phyloP scores from a whole-genome alignment of 2,888 invertebrate species.

The Platycheirus albimanus region DNA sequence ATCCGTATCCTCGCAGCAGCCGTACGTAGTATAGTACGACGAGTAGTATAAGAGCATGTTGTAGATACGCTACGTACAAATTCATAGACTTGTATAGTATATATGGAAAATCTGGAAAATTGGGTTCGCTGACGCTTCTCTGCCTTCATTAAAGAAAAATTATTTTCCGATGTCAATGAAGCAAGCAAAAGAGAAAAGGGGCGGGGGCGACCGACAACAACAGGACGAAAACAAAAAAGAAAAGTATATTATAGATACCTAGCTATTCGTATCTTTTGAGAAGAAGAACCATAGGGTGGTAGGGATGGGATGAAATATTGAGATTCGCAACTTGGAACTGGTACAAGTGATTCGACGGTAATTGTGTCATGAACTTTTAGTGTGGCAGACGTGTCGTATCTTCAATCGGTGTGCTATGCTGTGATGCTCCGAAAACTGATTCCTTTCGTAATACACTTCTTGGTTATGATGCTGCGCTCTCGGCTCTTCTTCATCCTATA shows the following conservation, averaged over 20 bases:
- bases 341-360: conserved; percentile 75
- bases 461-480: conserved; percentile 51
- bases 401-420: conserved; percentile 80
- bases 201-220: conserved; percentile 28
- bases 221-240: conserved; percentile 20
- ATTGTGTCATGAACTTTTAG: conserved; percentile 79
- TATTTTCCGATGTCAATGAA: conserved; percentile 67
- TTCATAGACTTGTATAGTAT: conserved; percentile 30
- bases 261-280: conserved; percentile 36
- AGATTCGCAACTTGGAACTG: conserved; percentile 70
- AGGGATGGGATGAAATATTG: conserved; percentile 66
- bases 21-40: no score
- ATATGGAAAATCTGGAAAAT: conserved; percentile 58
- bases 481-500: conserved; percentile 40
- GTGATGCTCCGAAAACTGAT: conserved; percentile 68
- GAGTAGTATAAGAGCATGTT: no score
- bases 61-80: not conserved
- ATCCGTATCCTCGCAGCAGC: no score
- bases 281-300: conserved; percentile 40
- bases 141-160: conserved; percentile 65
- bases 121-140: conserved; percentile 58
- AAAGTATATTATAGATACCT: conserved; percentile 30
- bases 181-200: conserved; percentile 21
- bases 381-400: conserved; percentile 80
- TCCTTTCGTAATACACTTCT: conserved; percentile 69